Base-by-base conservation (phyloP, 2,113 vertebrate species). In the Hiodon tergisus region DNA sequence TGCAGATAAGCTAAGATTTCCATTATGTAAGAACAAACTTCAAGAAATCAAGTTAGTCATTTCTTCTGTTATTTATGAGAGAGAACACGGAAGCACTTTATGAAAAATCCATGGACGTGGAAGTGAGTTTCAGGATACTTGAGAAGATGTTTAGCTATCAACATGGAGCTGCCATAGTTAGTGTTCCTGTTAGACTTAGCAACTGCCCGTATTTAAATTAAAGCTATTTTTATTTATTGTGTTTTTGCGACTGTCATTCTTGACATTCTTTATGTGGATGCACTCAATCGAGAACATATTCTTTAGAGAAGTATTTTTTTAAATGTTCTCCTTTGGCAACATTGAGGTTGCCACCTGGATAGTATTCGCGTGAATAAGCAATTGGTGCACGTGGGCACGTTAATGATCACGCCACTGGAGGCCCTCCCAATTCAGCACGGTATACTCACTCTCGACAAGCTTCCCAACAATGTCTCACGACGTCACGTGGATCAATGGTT, bases 31-130 rank as follows among this genome's bases (percentile, higher is more conserved):
- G 63, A 65, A 51, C 31, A 50, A 6, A 11, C 47, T 50, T 67
- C 2, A 48, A 2, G 31, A 31, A 31, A 31, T 31, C 31, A 31
- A 31, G 31, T 31, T 31, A 31, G 31, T 31, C 31, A 31, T 31
- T 31, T 31, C 31, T 31, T 31, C 2, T 31, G 31, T 31, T 31
- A 31, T 31, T 31, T 31, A 75, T 58, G 54, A 58, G 47, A 53
- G 55, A 66, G 72, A 17, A 55, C 51, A 65, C 10, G 48, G 59
- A 75, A 67, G 65, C 73, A 75, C 73, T 74, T 74, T 74, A 67
- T 14, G 52, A 74, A 57, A 63, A 75, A 57, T 51, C 6, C 4
- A 5, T n/a, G 47, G 16, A 60, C 17, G 55, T 48, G 2, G 17
- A 71, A 1, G 54, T 8, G 50, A 71, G 69, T 7, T n/a, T 71